Base-by-base conservation (phyloP, 1,140 invertebrate genomes). In the Hirudo medicinalis region DNA sequence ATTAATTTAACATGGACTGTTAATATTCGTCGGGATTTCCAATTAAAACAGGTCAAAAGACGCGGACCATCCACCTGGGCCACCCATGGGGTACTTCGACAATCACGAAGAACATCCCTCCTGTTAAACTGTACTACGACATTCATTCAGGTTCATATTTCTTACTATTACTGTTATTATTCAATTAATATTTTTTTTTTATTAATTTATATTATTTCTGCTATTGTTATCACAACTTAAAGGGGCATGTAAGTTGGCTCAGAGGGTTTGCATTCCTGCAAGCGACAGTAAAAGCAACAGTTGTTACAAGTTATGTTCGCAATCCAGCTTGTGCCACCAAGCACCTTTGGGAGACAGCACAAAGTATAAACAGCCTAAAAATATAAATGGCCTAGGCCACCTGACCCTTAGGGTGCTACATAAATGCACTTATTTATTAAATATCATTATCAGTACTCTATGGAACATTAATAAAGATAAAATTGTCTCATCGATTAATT, bases 61-160 rank as follows among this genome's bases (percentile, higher is more conserved):
- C 75, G 20, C 81, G 80, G 73, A 72, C 74, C 25, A 80, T 87
- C 9, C 81, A 85, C 67, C 78, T 86, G 6, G 82, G 82, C 20
- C 76, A 80, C 17, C 84, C 85, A 0, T 86, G 83, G 81, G 80
- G 79, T 8, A 77, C 81, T 71, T 78, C 80, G 71, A 76, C 73
- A 20, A 79, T 88, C 19, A 81, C 86, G 74, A 78, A 87, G 69
- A 91, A 90, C 76, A 93, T 99, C 89, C 91, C 92, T 22, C 87
- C 92, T 0, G 83, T 97, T 0, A 99, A 99, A 80, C 97, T 94
- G 83, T 99, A 95, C 82, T 93, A 98, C 80, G 95, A 99, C 82
- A 86, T 99, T n/a, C 94, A 91, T 79, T 93, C 91, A 77, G 84
- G 84, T 84, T 75, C 70, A 32, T 54, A 54, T 69, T 69, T 9